phyloP scores from a whole-genome alignment of 2,888 invertebrate species.

The Opisthograptis luteolata region DNA sequence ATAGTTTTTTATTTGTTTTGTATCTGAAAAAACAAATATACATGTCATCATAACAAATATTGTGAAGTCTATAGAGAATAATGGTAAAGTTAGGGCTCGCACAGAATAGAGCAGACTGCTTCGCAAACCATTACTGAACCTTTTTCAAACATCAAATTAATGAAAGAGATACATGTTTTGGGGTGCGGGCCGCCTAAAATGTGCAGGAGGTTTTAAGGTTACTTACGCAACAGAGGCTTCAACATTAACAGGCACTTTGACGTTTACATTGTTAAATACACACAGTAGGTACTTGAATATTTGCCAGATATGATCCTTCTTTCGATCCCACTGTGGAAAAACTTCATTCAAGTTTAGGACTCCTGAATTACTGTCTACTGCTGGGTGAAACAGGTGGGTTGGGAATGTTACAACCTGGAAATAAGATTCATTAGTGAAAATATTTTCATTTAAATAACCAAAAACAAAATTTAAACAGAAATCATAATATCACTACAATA shows the following conservation, averaged over 20 bases:
- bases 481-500: too few relatives aligned
- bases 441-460: not conserved
- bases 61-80: not conserved
- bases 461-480: too few relatives aligned
- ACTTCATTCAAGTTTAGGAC: conserved; percentile 90
- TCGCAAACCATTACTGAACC: too few relatives aligned
- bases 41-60: not conserved
- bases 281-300: conserved; percentile 92
- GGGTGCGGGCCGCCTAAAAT: too few relatives aligned
- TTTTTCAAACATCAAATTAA: too few relatives aligned
- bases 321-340: conserved; percentile 94
- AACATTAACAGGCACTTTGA: conserved; percentile 87
- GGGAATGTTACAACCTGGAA: conserved; percentile 92
- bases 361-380: conserved; percentile 90
- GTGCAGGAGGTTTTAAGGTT: too few relatives aligned
- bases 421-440: conserved; percentile 2
- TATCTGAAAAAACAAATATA: conserved; percentile 81
- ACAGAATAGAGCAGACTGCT: conserved; percentile 22
- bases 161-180: too few relatives aligned
- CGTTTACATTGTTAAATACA: conserved; percentile 92
- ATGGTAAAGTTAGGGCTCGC: not conserved
- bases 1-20: conserved; percentile 88
- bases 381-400: conserved; percentile 93
- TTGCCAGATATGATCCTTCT: conserved; percentile 94
- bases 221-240: conserved; percentile 89